A percentile compares a stretch with the other conserved stretches of the same genome.
Evolutionary conservation across 2,797 vertebrate genomes (phyloP).

Genomic region (Sternarchorhynchus goeldii): DNA sequence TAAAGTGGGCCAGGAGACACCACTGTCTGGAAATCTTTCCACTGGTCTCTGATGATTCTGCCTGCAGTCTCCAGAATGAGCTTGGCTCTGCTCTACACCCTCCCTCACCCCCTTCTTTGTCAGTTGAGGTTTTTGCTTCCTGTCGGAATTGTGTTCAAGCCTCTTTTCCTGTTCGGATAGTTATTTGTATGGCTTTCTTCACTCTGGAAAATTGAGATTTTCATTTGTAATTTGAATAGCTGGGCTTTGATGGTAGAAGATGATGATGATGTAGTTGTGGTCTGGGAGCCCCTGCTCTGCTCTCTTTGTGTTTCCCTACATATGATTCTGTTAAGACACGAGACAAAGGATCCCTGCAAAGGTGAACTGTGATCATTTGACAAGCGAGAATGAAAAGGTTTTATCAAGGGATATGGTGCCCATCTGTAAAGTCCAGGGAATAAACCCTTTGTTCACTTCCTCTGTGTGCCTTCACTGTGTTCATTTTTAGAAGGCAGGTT

Average conservation of each 20-base stretch:
- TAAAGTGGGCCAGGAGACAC: too few species aligned
- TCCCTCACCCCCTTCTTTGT: not conserved
- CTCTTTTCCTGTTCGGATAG: slow-evolving; percentile 49
- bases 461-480: not conserved
- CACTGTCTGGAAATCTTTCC: too few species aligned
- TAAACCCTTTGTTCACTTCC: slow-evolving; percentile 44
- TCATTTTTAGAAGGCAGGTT: slow-evolving; percentile 27
- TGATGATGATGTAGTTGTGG: slow-evolving; percentile 22
- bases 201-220: slow-evolving; percentile 51
- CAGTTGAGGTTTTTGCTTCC: slow-evolving; percentile 41
- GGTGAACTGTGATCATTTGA: slow-evolving; percentile 48
- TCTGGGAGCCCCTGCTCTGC: not conserved
- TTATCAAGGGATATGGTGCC: slow-evolving; percentile 29
- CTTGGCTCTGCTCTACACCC: not conserved
- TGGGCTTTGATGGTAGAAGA: slow-evolving; percentile 42
- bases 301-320: slow-evolving; percentile 35
- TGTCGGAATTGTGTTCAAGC: slow-evolving; percentile 43
- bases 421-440: slow-evolving; percentile 36
- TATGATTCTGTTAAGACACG: slow-evolving; percentile 42
- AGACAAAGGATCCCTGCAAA: slow-evolving; percentile 50
- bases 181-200: slow-evolving; percentile 49
- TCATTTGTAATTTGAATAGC: slow-evolving; percentile 44
- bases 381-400: slow-evolving; percentile 27
- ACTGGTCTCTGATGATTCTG: not conserved
- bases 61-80: not conserved